Evolutionary conservation across 2,888 invertebrate species (phyloP).

Genomic region (Drosophila mimica): DNA sequence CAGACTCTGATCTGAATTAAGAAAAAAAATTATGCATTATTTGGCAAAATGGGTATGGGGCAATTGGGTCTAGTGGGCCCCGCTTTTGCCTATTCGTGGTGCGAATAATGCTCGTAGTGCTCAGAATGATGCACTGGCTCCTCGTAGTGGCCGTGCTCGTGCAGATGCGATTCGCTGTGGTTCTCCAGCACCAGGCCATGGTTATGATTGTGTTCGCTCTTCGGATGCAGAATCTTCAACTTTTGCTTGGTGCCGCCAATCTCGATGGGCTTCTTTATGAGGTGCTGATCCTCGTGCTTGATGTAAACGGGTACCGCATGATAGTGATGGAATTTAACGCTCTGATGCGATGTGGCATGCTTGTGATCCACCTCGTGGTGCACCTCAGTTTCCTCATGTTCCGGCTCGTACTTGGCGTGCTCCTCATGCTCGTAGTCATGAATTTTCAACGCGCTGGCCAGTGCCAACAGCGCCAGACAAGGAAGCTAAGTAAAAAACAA

Average conservation of each 20-base stretch:
- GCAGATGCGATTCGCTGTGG: slow-evolving; percentile 85
- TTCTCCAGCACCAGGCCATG: slow-evolving; percentile 88
- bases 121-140: slow-evolving; percentile 81
- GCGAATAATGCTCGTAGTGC: slow-evolving; percentile 83
- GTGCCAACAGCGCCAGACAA: slow-evolving; percentile 61
- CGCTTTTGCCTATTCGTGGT: slow-evolving; percentile 59
- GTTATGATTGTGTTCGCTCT: slow-evolving; percentile 87
- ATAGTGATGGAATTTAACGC: slow-evolving; percentile 89
- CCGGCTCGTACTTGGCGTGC: slow-evolving; percentile 70
- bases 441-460: slow-evolving; percentile 73
- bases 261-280: slow-evolving; percentile 88
- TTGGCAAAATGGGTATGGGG: slow-evolving; percentile 43
- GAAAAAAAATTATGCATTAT: slow-evolving; percentile 42
- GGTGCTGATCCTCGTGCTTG: slow-evolving; percentile 89
- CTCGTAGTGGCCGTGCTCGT: slow-evolving; percentile 82
- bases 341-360: slow-evolving; percentile 89
- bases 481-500: slow-evolving; percentile 66
- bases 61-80: slow-evolving; percentile 9
- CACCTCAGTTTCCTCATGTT: slow-evolving; percentile 86
- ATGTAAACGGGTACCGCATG: slow-evolving; percentile 90
- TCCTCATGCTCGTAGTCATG: slow-evolving; percentile 79
- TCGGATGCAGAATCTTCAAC: slow-evolving; percentile 87
- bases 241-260: slow-evolving; percentile 88
- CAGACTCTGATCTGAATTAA: slow-evolving; percentile 6
- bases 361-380: slow-evolving; percentile 88